phyloP scores from a whole-genome alignment of 2,797 vertebrate genomes.

The Nyctalus aviator region DNA sequence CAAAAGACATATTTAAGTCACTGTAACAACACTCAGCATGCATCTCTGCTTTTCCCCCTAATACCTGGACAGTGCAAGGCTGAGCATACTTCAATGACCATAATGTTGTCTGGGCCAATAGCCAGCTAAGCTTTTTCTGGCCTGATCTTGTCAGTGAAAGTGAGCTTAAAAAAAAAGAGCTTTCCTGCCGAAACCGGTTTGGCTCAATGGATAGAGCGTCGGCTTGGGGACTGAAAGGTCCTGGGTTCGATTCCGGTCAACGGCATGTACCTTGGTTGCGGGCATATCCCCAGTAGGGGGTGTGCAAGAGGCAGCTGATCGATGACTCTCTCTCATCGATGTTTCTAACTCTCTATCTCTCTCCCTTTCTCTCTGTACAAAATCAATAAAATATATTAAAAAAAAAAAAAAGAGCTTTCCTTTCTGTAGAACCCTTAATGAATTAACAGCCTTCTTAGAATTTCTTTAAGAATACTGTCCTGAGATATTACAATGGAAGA shows the following conservation, averaged over 20 bases:
- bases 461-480: conserved; percentile 88
- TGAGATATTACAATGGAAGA: conserved; percentile 83
- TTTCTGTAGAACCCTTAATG: conserved; percentile 86
- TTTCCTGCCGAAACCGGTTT: no score
- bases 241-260: no score
- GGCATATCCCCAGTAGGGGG: no score
- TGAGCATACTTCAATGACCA: conserved; percentile 85
- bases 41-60: background rate
- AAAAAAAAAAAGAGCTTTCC: conserved; percentile 89
- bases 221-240: no score
- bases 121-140: conserved; percentile 88
- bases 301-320: no score
- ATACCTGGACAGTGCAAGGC: conserved; percentile 80
- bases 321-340: no score
- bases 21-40: background rate
- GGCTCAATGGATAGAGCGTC: no score
- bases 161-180: conserved; percentile 88
- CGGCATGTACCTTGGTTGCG: no score
- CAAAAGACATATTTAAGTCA: background rate
- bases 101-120: conserved; percentile 85
- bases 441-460: conserved; percentile 88
- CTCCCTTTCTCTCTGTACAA: no score
- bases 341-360: no score
- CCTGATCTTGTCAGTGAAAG: conserved; percentile 90
- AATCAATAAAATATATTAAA: no score